Evolutionary conservation across 2,113 vertebrate species (phyloP).

Genomic region (Thunnus maccoyii): DNA sequence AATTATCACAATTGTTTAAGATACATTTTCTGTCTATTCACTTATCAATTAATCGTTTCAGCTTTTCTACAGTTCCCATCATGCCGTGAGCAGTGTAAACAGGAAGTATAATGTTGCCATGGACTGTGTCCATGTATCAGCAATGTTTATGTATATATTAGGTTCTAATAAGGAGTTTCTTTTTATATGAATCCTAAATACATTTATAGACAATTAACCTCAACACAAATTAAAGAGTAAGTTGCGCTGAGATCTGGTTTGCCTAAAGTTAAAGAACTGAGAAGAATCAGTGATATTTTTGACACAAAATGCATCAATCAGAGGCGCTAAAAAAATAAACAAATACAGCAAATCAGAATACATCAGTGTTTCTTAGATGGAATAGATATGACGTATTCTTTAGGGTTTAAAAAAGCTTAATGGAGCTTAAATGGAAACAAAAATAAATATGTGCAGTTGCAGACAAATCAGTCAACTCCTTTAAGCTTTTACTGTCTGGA

Average conservation of each 20-base stretch:
- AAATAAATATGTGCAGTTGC: slow-evolving; percentile 18
- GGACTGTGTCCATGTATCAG: too few species aligned
- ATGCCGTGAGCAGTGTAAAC: too few species aligned
- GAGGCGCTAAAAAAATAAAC: not conserved
- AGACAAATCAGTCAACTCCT: not conserved
- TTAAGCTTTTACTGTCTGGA: slow-evolving; percentile 45
- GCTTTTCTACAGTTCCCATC: too few species aligned
- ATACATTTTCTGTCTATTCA: too few species aligned
- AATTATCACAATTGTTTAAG: too few species aligned
- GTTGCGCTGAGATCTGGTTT: not conserved
- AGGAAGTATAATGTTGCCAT: too few species aligned
- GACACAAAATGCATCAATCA: not conserved
- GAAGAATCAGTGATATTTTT: not conserved
- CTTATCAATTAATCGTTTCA: too few species aligned
- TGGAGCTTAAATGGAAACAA: slow-evolving; percentile 13
- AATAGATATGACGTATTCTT: not conserved
- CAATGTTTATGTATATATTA: too few species aligned
- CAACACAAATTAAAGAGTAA: not conserved
- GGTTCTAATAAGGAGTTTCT: too few species aligned
- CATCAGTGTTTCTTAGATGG: not conserved
- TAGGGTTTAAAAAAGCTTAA: not conserved
- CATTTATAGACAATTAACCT: not conserved
- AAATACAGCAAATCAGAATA: slow-evolving; percentile 12
- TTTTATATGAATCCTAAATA: not conserved
- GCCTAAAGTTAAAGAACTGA: not conserved